Percentiles rank a stretch among this genome's conserved stretches.
Evolutionary conservation across 2,113 vertebrate genomes (phyloP).

Genomic region (Typhlomys cinereus): DNA sequence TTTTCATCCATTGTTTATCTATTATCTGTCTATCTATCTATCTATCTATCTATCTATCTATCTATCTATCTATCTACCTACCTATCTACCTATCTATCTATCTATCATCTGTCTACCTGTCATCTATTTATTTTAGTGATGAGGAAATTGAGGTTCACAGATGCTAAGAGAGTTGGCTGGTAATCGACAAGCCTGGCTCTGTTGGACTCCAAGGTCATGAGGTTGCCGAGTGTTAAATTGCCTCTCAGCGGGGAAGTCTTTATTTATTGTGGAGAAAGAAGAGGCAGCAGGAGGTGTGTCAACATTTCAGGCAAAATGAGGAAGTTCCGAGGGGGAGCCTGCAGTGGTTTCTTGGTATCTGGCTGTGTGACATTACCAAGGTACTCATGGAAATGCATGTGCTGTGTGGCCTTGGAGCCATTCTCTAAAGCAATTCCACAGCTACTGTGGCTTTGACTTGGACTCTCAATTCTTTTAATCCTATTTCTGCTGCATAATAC

Average conservation of each 20-base stretch:
- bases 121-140: background rate
- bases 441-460: background rate
- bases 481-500: background rate
- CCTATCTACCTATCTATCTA: no score
- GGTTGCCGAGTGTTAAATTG: background rate
- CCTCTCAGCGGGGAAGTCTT: background rate
- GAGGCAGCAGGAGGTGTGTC: background rate
- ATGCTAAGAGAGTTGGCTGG: background rate
- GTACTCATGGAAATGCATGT: background rate
- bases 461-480: background rate
- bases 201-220: background rate
- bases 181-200: background rate
- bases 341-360: background rate
- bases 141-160: background rate
- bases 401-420: background rate
- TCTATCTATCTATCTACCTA: no score
- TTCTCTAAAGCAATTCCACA: background rate
- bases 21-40: no score
- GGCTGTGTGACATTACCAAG: background rate
- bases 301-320: background rate
- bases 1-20: no score
- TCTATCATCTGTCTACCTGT: no score
- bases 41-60: no score
- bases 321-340: background rate
- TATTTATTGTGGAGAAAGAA: background rate